phyloP scores from a whole-genome alignment of 2,797 vertebrate species.

The Mormyrops attenuatus region DNA sequence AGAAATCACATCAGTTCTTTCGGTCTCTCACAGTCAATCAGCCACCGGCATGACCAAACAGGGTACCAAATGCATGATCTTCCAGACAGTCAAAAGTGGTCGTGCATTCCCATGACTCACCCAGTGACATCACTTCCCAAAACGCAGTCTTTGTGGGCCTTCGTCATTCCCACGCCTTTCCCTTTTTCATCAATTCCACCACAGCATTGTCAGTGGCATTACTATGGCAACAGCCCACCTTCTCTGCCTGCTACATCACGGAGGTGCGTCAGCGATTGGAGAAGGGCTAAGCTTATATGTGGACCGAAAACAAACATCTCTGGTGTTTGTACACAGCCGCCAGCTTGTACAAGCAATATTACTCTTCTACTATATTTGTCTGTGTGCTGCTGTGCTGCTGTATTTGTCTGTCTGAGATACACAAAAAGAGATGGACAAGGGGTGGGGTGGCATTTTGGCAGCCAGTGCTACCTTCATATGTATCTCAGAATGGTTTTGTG shows the following conservation, averaged over 20 bases:
- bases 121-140: conserved; percentile 8
- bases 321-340: conserved; percentile 34
- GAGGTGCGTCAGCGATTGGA: conserved; percentile 51
- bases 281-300: conserved; percentile 36
- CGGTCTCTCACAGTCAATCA: background rate
- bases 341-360: background rate
- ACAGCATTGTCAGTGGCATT: conserved; percentile 45
- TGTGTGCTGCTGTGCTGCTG: background rate
- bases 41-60: background rate
- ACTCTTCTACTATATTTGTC: background rate
- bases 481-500: background rate
- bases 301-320: background rate
- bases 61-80: background rate
- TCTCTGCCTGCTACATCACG: conserved; percentile 28
- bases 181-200: conserved; percentile 27
- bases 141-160: background rate
- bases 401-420: background rate
- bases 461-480: background rate
- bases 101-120: conserved; percentile 7
- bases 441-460: background rate
- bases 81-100: background rate
- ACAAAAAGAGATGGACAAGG: background rate
- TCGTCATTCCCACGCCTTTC: background rate
- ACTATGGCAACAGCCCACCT: conserved; percentile 42
- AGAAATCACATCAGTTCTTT: background rate